phyloP scores from a whole-genome alignment of 2,113 vertebrate species.

The Chlamydotis undulata region DNA sequence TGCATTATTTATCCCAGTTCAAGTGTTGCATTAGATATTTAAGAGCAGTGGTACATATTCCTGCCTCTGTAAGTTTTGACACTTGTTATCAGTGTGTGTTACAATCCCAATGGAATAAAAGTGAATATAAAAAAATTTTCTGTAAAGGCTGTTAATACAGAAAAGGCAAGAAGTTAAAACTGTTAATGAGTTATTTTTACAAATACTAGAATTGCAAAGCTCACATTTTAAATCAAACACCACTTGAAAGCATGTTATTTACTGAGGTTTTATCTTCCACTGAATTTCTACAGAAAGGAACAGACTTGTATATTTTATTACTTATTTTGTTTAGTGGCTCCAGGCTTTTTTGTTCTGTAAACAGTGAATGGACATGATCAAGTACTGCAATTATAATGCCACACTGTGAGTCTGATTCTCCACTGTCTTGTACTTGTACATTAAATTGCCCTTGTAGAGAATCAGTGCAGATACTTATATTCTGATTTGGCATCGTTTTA shows the following conservation, averaged over 20 bases:
- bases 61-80: background rate
- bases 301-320: background rate
- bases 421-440: background rate
- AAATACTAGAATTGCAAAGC: background rate
- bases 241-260: background rate
- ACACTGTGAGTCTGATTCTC: background rate
- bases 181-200: background rate
- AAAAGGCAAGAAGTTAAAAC: background rate
- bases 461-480: background rate
- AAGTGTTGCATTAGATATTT: background rate
- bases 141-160: background rate
- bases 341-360: background rate
- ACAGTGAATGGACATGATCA: background rate
- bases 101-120: background rate
- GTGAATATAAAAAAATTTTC: background rate
- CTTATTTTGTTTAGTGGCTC: background rate
- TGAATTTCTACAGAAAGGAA: background rate
- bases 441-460: background rate
- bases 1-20: background rate
- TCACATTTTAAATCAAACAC: background rate
- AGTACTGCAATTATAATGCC: background rate
- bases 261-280: background rate
- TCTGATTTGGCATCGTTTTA: background rate
- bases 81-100: background rate
- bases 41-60: background rate